Percentiles rank a stretch among this genome's conserved stretches.
These are phyloP conservation scores for Pelvicachromis taeniatus DNA, from an alignment of 2,113 vertebrate species.

Conservation along the genomic window DNA sequence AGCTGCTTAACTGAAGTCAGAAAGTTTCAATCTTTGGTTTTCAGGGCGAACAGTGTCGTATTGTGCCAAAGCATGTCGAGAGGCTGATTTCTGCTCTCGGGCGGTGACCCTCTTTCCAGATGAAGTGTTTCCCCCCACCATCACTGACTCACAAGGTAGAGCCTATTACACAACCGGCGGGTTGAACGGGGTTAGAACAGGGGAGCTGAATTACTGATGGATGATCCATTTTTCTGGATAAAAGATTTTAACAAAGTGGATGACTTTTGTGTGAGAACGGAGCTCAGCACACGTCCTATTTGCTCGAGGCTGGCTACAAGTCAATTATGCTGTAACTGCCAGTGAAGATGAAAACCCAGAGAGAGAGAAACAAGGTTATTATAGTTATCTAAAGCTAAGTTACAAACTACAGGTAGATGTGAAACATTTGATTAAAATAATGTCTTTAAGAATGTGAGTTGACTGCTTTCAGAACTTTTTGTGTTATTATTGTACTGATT, in stretches of 20 bases:
- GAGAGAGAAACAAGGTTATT: background rate
- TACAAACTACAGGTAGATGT: background rate
- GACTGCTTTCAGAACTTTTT: background rate
- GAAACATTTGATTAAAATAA: no score
- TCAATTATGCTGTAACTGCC: conserved; percentile 55
- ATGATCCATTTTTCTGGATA: conserved; percentile 58
- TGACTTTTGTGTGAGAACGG: conserved; percentile 55
- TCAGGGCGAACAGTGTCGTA: conserved; percentile 43
- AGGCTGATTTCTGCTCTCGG: conserved; percentile 56
- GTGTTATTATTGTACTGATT: background rate
- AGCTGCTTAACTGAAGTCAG: conserved; percentile 12
- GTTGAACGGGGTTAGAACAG: conserved; percentile 30
- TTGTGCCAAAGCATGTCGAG: conserved; percentile 37
- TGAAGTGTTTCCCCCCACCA: conserved; percentile 46
- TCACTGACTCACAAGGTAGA: conserved; percentile 62
- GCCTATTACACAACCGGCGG: conserved; percentile 55
- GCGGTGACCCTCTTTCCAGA: conserved; percentile 56
- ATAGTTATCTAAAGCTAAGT: background rate
- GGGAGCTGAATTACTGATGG: conserved; percentile 14
- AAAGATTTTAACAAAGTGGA: conserved; percentile 49
- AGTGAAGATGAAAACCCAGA: conserved; percentile 6
- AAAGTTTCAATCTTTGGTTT: conserved; percentile 11
- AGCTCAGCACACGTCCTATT: conserved; percentile 37
- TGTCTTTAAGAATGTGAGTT: background rate
- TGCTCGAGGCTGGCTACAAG: conserved; percentile 31